Base-by-base conservation (phyloP, 2,797 vertebrate genomes). In the Thalassophryne amazonica region DNA sequence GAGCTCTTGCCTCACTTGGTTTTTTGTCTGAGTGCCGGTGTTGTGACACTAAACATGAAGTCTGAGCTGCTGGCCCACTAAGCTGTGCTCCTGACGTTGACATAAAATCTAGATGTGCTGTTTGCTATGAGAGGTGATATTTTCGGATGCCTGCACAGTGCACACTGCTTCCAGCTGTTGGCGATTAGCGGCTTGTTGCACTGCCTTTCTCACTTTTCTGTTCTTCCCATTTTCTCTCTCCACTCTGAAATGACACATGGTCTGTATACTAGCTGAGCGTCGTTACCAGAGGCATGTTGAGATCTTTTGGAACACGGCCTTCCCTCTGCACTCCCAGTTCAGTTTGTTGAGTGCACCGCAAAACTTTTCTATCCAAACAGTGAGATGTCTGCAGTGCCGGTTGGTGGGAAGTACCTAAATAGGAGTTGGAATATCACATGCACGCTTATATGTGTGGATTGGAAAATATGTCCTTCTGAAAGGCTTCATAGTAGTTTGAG, bases 321-420 rank as follows among this genome's bases (percentile, higher is more conserved):
- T 33, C 53, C 64, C 30, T 51, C 57, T 40, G 28, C 59, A 16
- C 40, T 38, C 65, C 43, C 39, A 48, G 62, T 46, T 42, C 47
- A 61, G 46, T 65, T 73, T 74, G 71, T 80, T 47, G 42, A 63
- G 72, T 62, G 64, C 49, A 32, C 82, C 73, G 1, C 85, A 85
- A 71, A 64, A 68, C 56, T 62, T 84, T 71, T 80, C 51, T 70
- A 56, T 53, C 71, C 69, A 81, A 86, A 86, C 81, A 77, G 73
- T 59, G 76, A 81, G 78, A 80, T 73, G 60, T 75, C 74, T 71
- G 4, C 65, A 24, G 45, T 55, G 53, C 42, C 15, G 18, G 48
- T 19, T 21, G 9, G 50, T 60, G 53, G 69, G 64, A 61, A 60
- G 41, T 37, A 31, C 20, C 11, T 25, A 82, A 86, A 86, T 78